Conservation (phyloP, 1,140 invertebrate species). For the Campoletis sonorensis region DNA sequence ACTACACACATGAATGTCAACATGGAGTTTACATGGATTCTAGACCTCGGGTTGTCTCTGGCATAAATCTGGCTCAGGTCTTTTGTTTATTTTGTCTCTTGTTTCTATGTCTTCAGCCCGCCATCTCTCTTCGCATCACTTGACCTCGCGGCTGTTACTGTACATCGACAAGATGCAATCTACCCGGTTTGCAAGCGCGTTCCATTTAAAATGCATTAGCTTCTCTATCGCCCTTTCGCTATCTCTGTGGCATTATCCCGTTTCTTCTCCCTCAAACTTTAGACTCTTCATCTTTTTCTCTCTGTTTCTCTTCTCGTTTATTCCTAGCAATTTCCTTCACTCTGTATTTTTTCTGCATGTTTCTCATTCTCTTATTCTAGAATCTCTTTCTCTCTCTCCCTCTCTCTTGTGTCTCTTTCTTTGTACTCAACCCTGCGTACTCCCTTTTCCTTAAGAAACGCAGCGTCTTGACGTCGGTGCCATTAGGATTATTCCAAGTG, state of each 20-base stretch:
- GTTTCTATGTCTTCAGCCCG: constrained; percentile 28
- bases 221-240: constrained; percentile 40
- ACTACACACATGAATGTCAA: background rate
- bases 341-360: background rate
- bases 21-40: constrained; percentile 34
- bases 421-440: constrained; percentile 18
- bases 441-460: constrained; percentile 16
- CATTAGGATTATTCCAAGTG: constrained; percentile 56
- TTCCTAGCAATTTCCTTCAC: too few relatives aligned
- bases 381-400: constrained; percentile 38
- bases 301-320: too few relatives aligned
- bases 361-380: background rate
- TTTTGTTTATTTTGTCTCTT: background rate
- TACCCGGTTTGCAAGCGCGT: constrained; percentile 39
- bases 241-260: background rate
- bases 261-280: constrained; percentile 3
- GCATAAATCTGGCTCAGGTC: background rate
- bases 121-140: constrained; percentile 19
- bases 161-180: constrained; percentile 36
- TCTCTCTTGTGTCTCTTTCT: background rate
- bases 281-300: background rate
- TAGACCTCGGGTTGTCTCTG: background rate
- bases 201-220: constrained; percentile 61
- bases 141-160: constrained; percentile 36
- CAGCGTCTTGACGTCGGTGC: constrained; percentile 46